Evolutionary conservation across 1,140 invertebrate species (phyloP), one percentile per base, ranked within the genome.

Genomic region (Pararge aegeria): DNA sequence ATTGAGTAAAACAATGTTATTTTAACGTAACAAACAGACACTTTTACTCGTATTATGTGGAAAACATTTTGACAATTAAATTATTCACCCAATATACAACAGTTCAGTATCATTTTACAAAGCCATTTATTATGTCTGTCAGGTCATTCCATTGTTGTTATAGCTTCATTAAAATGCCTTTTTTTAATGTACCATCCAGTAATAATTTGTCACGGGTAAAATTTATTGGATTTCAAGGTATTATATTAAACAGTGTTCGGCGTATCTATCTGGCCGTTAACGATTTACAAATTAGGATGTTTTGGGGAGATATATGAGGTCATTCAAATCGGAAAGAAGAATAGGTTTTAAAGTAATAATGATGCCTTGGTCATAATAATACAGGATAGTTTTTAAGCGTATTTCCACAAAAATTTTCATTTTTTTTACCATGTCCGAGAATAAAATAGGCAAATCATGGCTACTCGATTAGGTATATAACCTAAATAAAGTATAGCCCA

Each of bases 141-240:
- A 16, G 16, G 38, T 40, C 12, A 12, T n/a, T n/a, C 34, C 34
- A 40, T 40, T 40, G 38, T 40, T 40, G 38, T 5, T 5, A 40
- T 16, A 40, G 5, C 38, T 10, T 40, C 38, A 40, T 40, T 16
- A 40, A 40, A 16, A 40, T 40, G 16, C 38, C 13, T 18, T 40
- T 37, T 37, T 40, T 40, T 3, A 34, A 40, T 40, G 38, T 40
- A 5, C 38, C 38, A 40, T 15, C 16, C 38, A 3, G 16, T 40
- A 40, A 40, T 40, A 40, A 40, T 40, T 40, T 40, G 38, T 40
- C 13, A 5, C 38, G 38, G 16, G 5, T 40, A 9, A 40, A 40
- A 40, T 40, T 40, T 40, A 40, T 40, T 40, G 38, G 38, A 18
- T 16, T 40, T 16, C 38, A 15, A 18, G 38, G 13, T 40, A 40